Evolutionary conservation across 2,797 vertebrate genomes (phyloP), one percentile per base, ranked within the genome.

Genomic region (Perodicticus potto): DNA sequence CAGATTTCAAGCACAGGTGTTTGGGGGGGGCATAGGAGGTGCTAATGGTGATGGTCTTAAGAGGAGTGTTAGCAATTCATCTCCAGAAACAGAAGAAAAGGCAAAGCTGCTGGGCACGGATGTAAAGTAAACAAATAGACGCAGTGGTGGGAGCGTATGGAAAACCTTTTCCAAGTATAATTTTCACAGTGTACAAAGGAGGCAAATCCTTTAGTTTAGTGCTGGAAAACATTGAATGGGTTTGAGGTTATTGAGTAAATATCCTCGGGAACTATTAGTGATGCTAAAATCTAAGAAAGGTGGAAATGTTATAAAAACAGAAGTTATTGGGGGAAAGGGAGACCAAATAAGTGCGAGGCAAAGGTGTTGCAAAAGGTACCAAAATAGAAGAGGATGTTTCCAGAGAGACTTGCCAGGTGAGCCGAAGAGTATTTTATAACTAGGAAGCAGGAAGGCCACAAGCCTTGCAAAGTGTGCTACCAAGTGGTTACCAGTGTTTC

Each of bases 201-300:
- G 59, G 40, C 6, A 45, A 57, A 0, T 74, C 49, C 45, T 19
- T 80, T 65, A 53, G 49, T 14, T 93, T 43, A 88, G 14, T 25
- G 29, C 8, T 37, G 14, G 16, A 74, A 53, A 72, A 5, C 34
- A 32, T 69, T 12, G 16, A 59, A 67, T 61, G 22, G 5, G 4
- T 91, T 95, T 91, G 63, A 78, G 7, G 25, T 73, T 89, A 37
- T 82, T 91, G 82, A 86, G 45, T 63, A 96, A 77, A 87, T 70
- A 53, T 88, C 25, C 78, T 83, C 32, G 40, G 69, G 14, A 92
- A 70, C 65, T 57, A 87, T 80, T 70, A 72, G 32, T 59, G 22
- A 94, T 59, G 37, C 14, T 73, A 87, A 93, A 27, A 74, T 45
- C 29, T 34, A 74, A 49, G 57, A 63, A 4, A 72, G 5, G 20